These are phyloP conservation scores for Beaufortia kweichowensis DNA, from an alignment of 2,113 vertebrate species.

Conservation along the genomic window DNA sequence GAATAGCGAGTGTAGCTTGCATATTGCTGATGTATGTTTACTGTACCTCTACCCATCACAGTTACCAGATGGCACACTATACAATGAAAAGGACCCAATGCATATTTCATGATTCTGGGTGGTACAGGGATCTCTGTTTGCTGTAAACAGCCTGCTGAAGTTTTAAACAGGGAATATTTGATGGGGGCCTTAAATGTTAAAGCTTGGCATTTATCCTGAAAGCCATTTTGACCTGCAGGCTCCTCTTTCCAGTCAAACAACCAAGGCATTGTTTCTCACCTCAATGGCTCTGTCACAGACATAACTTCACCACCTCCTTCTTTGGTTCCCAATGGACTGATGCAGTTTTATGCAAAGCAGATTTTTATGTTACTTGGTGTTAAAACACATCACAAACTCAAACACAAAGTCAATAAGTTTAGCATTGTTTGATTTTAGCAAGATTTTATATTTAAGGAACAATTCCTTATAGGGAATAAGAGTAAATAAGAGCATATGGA, in stretches of 20 bases:
- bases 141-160: not conserved
- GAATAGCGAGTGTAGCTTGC: conserved; percentile 29
- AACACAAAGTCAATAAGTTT: no score
- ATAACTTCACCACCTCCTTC: conserved; percentile 25
- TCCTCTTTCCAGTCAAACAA: conserved; percentile 41
- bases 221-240: conserved; percentile 21
- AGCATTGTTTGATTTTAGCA: not conserved
- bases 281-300: conserved; percentile 20
- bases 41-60: no score
- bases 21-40: no score
- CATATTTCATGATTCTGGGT: conserved; percentile 35
- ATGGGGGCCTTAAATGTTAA: conserved; percentile 33
- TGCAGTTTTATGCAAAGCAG: conserved; percentile 7
- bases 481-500: not conserved
- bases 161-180: conserved; percentile 36
- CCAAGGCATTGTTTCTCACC: conserved; percentile 38
- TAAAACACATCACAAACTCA: not conserved
- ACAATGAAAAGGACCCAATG: not conserved
- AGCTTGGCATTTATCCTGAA: conserved; percentile 9
- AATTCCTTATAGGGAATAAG: not conserved
- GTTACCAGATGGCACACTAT: not conserved
- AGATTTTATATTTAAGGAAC: not conserved
- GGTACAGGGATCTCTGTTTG: conserved; percentile 4
- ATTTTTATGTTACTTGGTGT: not conserved
- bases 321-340: conserved; percentile 11